Base-by-base conservation (phyloP, 2,113 vertebrate species). In the Ammodytes dubius region DNA sequence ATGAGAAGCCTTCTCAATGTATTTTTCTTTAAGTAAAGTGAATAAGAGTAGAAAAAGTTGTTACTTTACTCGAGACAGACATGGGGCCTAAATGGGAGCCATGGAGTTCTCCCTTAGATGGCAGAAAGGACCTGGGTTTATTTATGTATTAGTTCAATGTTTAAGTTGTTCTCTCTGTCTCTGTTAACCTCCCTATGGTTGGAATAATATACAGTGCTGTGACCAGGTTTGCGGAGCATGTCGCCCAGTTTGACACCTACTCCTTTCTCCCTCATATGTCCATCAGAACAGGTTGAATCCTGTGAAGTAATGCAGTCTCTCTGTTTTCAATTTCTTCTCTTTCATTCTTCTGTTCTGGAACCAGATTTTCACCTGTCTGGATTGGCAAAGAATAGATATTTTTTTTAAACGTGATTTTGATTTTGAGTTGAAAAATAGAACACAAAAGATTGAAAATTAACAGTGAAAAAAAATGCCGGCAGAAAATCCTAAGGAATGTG, bases 281-380 rank as follows among this genome's bases (percentile, higher is more conserved):
- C 11, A 15, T 87, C 70, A 87, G 64, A 90, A 85, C 88, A 97
- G 93, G 35, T 96, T 96, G 88, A 97, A 97, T 79, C 95, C 95
- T 2, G 96, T 95, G 84, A 96, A 97, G 89, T 96, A 98, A 82
- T 97, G 97, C 94, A 97, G 93, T 74, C 96, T 94, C 95, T 97
- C 97, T 90, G 96, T 96, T 93, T 97, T 97, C 93, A 97, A 94
- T 91, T 99, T 99, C 96, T 98, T 98, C 93, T 98, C 97, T 94
- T 99, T 99, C 96, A 98, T 98, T 84, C 98, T 95, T 88, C 97
- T 95, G 91, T 98, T 99, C 87, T 99, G 97, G 94, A 99, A 99
- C 97, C 97, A 99, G 91, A 98, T 98, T 95, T 98, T 98, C 87
- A 98, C 97, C 94, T 98, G 97, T 69, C 97, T 91, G 79, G 0